Evolutionary conservation across 2,113 vertebrate genomes (phyloP).

Genomic region (Potamarius usumacintae): DNA sequence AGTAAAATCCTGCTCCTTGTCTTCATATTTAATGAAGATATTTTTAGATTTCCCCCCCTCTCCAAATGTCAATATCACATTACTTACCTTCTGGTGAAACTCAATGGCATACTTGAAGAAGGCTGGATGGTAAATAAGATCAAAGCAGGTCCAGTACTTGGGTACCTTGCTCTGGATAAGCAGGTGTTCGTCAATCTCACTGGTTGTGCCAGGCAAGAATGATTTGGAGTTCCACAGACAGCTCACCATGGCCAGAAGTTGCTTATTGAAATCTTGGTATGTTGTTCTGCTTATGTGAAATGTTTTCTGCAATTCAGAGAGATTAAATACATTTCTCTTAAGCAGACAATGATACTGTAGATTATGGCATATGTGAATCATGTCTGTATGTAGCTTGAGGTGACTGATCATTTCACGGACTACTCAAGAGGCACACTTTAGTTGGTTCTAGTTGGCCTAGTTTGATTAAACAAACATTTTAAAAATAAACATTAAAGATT

Average conservation of each 20-base stretch:
- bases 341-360: not conserved
- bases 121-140: constrained; percentile 86
- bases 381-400: not conserved
- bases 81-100: constrained; percentile 83
- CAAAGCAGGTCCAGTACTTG: constrained; percentile 73
- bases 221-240: constrained; percentile 85
- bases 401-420: not conserved
- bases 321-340: not conserved
- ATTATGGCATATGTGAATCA: no score
- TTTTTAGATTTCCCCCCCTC: not conserved
- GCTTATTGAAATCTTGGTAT: constrained; percentile 84
- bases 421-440: not conserved
- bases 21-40: not conserved
- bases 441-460: no score
- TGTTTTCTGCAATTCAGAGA: constrained; percentile 57
- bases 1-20: not conserved
- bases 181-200: constrained; percentile 70
- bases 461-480: not conserved
- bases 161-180: constrained; percentile 69
- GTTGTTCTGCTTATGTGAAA: constrained; percentile 82
- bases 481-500: not conserved
- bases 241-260: constrained; percentile 81
- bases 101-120: constrained; percentile 76
- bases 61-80: not conserved
- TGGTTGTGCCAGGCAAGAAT: constrained; percentile 71